A percentile compares a stretch with the other conserved stretches of the same genome.
phyloP scores from a whole-genome alignment of 1,140 invertebrate species.

The Eurosta solidaginis region DNA sequence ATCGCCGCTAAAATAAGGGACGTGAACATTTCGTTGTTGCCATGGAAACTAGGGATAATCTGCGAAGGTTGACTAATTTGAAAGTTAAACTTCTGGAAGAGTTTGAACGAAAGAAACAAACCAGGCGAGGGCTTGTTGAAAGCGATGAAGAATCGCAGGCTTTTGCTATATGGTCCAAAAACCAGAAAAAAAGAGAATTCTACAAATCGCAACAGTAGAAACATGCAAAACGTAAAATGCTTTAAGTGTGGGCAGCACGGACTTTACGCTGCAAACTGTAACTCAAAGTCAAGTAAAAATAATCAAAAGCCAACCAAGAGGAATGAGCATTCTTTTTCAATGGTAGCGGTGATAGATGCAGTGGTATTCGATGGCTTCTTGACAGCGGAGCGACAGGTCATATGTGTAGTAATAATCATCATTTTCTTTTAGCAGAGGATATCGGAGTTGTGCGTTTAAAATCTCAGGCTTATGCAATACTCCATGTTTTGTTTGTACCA shows the following conservation, averaged over 20 bases:
- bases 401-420: slow-evolving; percentile 31
- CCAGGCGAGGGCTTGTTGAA: no score
- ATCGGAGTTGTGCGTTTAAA: slow-evolving; percentile 12
- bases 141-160: no score
- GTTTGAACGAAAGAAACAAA: no score
- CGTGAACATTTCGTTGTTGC: no score
- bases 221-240: neutral
- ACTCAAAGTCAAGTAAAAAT: neutral
- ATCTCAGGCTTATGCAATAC: neutral
- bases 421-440: slow-evolving; percentile 1
- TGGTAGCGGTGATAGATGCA: neutral
- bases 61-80: no score
- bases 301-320: neutral
- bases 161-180: no score
- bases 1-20: no score
- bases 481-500: slow-evolving; percentile 34
- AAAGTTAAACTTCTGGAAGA: no score
- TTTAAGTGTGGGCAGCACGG: neutral
- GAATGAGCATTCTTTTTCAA: neutral
- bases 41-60: no score
- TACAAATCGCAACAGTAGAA: neutral
- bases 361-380: slow-evolving; percentile 20
- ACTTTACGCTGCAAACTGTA: neutral
- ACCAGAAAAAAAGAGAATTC: no score
- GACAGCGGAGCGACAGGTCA: slow-evolving; percentile 33